Base-by-base conservation (phyloP, 2,888 invertebrate genomes). In the Xestia sexstrigata region DNA sequence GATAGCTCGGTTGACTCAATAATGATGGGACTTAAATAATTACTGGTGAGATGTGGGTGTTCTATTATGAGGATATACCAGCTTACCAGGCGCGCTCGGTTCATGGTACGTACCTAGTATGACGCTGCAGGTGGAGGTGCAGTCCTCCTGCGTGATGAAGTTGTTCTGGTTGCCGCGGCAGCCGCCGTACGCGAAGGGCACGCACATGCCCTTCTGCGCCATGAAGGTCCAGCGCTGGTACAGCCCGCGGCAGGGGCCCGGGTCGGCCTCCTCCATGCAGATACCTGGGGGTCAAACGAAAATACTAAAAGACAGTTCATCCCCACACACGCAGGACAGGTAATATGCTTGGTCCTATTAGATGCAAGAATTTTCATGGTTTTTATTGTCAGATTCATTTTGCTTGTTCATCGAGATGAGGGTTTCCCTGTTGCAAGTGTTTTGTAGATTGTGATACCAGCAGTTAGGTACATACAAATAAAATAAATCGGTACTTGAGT, bases 111-210 rank as follows among this genome's bases (percentile, higher is more conserved):
- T 87, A 97, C 97, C 97, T 91, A 97, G 95, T 58, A 98, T 95
- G 26, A 97, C 94, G 60, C 96, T 95, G 92, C 99, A 99, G 13
- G 98, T 97, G 86, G 96, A 96, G 86, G 97, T 97, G 91, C 99
- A 99, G 91, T 99, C 98, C 47, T 98, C 97, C 86, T 97, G 97
- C 23, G 98, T 98, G 82, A 98, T 97, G 97, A 99, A 99, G 95
- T 99, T 99, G 95, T 99, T 99, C 90, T 97, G 97, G 94, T 98
- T 99, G 62, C 99, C 99, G 78, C 99, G 97, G 87, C 98, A 99
- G 65, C 98, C 98, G 62, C 99, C 99, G 95, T 99, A 99, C 74
- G 97, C 97, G 96, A 99, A 99, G 74, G 98, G 97, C 76, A 98
- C 97, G 94, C 99, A 99, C 96, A 97, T 98, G 77, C 98, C 97